Conservation (phyloP, 1,140 invertebrate genomes). For the Neuroterus valhalla region DNA sequence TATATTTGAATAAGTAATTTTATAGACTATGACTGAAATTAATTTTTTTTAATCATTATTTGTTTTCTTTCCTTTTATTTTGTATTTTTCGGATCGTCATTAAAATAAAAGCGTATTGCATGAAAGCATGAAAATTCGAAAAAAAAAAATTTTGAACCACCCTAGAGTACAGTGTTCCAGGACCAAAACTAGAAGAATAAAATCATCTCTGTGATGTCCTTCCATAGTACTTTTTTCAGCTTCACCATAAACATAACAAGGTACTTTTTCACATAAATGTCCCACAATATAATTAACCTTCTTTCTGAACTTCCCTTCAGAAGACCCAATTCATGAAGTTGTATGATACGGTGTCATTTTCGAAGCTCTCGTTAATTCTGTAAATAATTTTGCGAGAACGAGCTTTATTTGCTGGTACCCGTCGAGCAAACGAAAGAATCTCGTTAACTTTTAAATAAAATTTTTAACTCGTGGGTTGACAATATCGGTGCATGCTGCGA, state of each 20-base stretch:
- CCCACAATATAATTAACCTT: conserved; percentile 8
- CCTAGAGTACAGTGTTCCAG: neutral
- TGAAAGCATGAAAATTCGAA: too few relatives aligned
- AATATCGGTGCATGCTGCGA: neutral
- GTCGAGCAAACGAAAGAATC: neutral
- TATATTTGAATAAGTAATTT: too few relatives aligned
- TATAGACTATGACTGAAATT: too few relatives aligned
- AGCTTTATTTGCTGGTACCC: neutral
- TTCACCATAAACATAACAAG: conserved; percentile 2
- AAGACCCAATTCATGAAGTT: conserved; percentile 4
- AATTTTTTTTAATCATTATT: too few relatives aligned
- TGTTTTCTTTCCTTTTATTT: too few relatives aligned
- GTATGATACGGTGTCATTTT: neutral
- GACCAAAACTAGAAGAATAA: neutral
- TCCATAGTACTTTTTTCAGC: conserved; percentile 9
- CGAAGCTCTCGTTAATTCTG: neutral
- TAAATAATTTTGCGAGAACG: neutral
- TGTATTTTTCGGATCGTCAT: too few relatives aligned
- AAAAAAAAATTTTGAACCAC: too few relatives aligned
- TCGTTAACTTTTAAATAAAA: conserved; percentile 11
- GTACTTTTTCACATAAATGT: neutral
- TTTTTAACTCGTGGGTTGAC: neutral
- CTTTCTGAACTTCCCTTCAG: neutral
- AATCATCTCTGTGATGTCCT: neutral
- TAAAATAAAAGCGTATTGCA: too few relatives aligned